Percentiles rank a stretch among this genome's conserved stretches.
Evolutionary conservation across 2,888 invertebrate species (phyloP).

Genomic region (Leucophenga maculata): DNA sequence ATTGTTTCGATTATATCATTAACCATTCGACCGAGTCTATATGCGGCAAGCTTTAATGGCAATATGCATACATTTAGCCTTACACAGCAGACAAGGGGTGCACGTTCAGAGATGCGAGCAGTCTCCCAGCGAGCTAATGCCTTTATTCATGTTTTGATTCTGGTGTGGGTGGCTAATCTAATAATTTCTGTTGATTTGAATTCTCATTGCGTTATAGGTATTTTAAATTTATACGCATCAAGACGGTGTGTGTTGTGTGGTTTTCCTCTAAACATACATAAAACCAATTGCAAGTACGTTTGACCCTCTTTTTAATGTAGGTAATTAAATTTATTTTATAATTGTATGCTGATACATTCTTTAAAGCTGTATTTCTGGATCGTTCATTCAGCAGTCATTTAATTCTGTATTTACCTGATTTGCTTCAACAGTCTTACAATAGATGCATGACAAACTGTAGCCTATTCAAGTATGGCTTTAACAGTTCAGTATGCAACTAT

Average conservation of each 20-base stretch:
- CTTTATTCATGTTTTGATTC: constrained; percentile 7
- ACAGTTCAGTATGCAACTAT: too few relatives aligned
- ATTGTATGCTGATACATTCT: too few relatives aligned
- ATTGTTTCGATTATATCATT: constrained; percentile 43
- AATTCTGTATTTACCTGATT: too few relatives aligned
- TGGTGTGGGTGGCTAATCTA: constrained; percentile 31
- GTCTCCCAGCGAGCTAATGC: background rate
- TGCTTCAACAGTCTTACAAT: background rate
- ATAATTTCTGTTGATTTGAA: constrained; percentile 31
- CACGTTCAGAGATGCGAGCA: background rate
- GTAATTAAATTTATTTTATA: too few relatives aligned
- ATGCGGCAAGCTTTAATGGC: constrained; percentile 22
- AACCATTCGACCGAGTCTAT: constrained; percentile 21
- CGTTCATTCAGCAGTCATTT: too few relatives aligned
- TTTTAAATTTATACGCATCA: too few relatives aligned
- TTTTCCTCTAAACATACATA: too few relatives aligned
- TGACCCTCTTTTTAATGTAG: too few relatives aligned
- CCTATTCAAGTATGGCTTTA: background rate
- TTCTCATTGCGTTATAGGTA: background rate
- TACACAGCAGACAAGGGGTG: background rate
- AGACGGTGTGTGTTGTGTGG: too few relatives aligned
- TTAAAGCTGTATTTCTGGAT: too few relatives aligned
- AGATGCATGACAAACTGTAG: background rate
- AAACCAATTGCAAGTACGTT: too few relatives aligned
- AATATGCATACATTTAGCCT: background rate